These are phyloP conservation scores for Rousettus madagascariensis DNA, from an alignment of 2,797 vertebrate genomes.

Conservation along the genomic window DNA sequence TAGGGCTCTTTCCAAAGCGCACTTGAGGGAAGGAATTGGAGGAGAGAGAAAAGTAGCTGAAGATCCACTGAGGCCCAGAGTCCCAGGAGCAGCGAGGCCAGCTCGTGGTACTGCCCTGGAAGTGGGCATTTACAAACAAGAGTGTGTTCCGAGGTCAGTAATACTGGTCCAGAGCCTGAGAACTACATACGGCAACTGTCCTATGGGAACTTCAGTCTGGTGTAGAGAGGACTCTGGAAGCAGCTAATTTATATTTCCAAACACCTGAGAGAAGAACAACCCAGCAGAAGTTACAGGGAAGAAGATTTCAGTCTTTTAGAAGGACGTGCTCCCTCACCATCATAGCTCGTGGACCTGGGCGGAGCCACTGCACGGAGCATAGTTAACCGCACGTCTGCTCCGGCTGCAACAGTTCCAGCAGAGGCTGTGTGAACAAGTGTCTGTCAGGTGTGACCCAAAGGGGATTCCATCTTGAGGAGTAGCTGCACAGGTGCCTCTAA, in stretches of 20 bases:
- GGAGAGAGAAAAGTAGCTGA: not conserved
- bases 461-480: not conserved
- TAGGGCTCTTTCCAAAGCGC: not conserved
- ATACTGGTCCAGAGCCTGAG: not conserved
- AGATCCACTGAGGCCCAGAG: not conserved
- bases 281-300: not conserved
- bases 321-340: rapidly evolving
- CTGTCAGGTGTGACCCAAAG: not conserved
- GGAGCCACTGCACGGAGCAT: rapidly evolving
- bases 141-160: not conserved
- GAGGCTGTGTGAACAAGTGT: too few relatives aligned
- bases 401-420: not conserved
- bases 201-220: not conserved
- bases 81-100: not conserved
- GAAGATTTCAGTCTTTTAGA: not conserved
- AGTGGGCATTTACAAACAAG: not conserved
- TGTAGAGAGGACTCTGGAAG: not conserved
- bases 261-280: not conserved
- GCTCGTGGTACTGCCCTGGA: not conserved
- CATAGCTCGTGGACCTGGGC: rapidly evolving
- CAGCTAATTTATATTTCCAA: not conserved
- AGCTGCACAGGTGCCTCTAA: not conserved
- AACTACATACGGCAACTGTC: not conserved
- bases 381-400: rapidly evolving
- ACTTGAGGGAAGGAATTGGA: not conserved